A percentile compares a stretch with the other conserved stretches of the same genome.
Evolutionary conservation across 2,888 invertebrate species (phyloP).

Genomic region (Tachina grossa): DNA sequence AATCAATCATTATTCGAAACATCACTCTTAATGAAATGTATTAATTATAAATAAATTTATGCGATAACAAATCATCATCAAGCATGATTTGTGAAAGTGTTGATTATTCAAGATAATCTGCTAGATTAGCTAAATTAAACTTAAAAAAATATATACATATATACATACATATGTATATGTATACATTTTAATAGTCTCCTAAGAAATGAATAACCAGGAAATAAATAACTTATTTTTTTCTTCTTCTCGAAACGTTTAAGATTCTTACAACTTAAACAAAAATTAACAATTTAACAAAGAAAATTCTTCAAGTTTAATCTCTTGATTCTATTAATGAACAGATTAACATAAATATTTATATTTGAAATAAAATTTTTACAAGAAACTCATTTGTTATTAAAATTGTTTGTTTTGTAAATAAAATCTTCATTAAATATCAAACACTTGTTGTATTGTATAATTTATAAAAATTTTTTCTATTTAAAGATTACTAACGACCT

Average conservation of each 20-base stretch:
- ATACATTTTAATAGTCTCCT: slow-evolving; percentile 13
- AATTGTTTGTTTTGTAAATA: slow-evolving; percentile 33
- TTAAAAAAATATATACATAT: background rate
- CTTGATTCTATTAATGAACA: slow-evolving; percentile 12
- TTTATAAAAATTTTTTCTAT: slow-evolving; percentile 20
- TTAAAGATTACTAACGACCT: slow-evolving; percentile 6
- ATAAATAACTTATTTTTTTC: slow-evolving; percentile 10
- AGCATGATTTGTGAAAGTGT: slow-evolving; percentile 60
- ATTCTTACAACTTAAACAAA: background rate
- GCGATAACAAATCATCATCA: slow-evolving; percentile 45
- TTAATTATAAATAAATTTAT: slow-evolving; percentile 40
- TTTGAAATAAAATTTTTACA: slow-evolving; percentile 55
- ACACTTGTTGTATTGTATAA: slow-evolving; percentile 4
- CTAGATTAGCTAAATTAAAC: slow-evolving; percentile 48
- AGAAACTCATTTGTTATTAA: slow-evolving; percentile 67
- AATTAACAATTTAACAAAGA: slow-evolving; percentile 41
- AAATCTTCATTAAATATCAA: slow-evolving; percentile 30
- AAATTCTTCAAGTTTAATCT: slow-evolving; percentile 34
- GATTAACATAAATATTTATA: slow-evolving; percentile 6
- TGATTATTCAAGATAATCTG: slow-evolving; percentile 57
- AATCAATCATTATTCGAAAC: slow-evolving; percentile 60
- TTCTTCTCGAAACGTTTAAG: slow-evolving; percentile 24
- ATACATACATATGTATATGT: background rate
- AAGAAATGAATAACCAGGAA: slow-evolving; percentile 62
- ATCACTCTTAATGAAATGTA: slow-evolving; percentile 42